phyloP scores from a whole-genome alignment of 2,888 invertebrate genomes.

The Biston stratarius region DNA sequence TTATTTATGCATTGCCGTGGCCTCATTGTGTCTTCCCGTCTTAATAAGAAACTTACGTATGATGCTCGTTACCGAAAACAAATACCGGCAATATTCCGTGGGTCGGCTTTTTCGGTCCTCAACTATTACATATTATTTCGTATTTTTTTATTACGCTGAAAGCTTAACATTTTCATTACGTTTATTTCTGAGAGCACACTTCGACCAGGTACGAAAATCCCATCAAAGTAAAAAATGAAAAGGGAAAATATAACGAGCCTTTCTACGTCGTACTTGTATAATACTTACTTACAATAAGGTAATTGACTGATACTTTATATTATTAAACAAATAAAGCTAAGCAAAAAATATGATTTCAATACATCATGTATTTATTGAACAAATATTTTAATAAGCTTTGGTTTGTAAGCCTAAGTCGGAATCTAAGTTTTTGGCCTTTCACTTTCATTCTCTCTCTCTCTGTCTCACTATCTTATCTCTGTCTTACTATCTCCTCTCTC shows the following conservation, averaged over 20 bases:
- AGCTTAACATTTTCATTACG: neutral
- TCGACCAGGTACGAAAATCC: neutral
- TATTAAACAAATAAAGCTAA: too few species aligned
- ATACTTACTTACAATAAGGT: too few species aligned
- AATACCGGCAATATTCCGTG: neutral
- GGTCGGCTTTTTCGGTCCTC: neutral
- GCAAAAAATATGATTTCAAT: too few species aligned
- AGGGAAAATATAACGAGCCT: neutral
- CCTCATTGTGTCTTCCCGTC: neutral
- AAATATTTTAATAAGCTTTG: too few species aligned
- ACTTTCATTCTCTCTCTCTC: too few species aligned
- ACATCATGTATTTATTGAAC: too few species aligned
- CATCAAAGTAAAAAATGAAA: conserved; percentile 5
- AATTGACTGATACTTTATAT: too few species aligned
- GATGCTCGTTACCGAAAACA: conserved; percentile 8
- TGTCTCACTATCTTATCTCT: too few species aligned
- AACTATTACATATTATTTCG: neutral
- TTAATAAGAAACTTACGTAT: conserved; percentile 6
- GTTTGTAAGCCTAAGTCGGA: too few species aligned
- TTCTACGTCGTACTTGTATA: neutral
- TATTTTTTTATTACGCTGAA: neutral
- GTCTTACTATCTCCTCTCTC: too few species aligned
- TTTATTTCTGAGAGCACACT: conserved; percentile 8
- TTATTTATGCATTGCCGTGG: conserved; percentile 1
- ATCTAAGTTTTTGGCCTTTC: too few species aligned